Percentiles rank a stretch among this genome's conserved stretches.
These are phyloP conservation scores for Podarcis raffonei DNA, from an alignment of 2,113 vertebrate genomes.

Conservation along the genomic window DNA sequence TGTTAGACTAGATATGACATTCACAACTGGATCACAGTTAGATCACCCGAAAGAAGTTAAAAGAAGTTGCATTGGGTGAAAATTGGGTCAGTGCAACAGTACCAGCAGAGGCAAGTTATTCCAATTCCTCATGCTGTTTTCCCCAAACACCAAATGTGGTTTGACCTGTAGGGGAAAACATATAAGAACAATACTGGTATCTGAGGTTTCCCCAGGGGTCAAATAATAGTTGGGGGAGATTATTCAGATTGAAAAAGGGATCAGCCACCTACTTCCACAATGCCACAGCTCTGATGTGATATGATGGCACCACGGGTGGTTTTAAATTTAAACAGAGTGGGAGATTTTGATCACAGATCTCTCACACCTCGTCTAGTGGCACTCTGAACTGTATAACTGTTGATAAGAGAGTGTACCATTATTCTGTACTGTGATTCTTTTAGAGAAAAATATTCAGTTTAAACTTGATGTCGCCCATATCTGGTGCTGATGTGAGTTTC, in stretches of 20 bases:
- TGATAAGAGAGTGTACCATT: conserved; percentile 22
- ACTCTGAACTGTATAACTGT: background rate
- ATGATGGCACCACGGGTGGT: background rate
- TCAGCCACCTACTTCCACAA: background rate
- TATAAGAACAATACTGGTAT: background rate
- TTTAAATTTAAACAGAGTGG: background rate
- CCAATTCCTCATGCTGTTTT: background rate
- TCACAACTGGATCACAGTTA: background rate
- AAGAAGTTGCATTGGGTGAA: background rate
- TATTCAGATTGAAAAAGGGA: background rate
- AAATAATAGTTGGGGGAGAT: background rate
- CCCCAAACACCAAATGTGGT: background rate
- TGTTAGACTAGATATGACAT: background rate
- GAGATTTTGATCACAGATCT: background rate
- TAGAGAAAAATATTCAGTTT: conserved; percentile 29
- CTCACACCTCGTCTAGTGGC: background rate
- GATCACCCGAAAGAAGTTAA: background rate
- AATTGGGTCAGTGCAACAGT: background rate
- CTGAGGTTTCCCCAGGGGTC: background rate
- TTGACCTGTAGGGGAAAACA: background rate
- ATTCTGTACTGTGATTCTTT: background rate
- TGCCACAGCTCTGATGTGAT: background rate
- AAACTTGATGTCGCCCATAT: background rate
- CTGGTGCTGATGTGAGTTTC: background rate
- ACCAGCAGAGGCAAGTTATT: too few relatives aligned